A percentile compares a stretch with the other conserved stretches of the same genome.
Conservation (phyloP, 2,113 vertebrate genomes). For the Montifringilla adamsi region DNA sequence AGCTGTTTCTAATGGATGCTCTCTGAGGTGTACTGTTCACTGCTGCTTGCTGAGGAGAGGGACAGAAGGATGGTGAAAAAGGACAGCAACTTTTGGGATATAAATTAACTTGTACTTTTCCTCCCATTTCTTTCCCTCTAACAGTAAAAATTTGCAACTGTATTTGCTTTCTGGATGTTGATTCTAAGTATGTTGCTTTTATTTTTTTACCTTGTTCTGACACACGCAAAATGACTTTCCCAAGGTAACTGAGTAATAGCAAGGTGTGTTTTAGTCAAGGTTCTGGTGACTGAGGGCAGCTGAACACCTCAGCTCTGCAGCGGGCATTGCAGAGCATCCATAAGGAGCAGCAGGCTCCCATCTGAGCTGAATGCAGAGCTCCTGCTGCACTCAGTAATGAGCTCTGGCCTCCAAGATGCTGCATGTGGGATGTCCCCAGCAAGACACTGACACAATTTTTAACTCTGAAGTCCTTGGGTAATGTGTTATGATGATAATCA, state of each 20-base stretch:
- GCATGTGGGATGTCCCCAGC: background rate
- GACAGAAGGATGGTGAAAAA: background rate
- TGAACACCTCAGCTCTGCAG: background rate
- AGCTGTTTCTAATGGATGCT: background rate
- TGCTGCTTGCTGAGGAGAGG: background rate
- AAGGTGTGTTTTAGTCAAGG: background rate
- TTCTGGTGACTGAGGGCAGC: background rate
- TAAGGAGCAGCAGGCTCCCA: background rate
- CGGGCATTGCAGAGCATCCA: background rate
- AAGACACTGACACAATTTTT: background rate
- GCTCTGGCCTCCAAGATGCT: background rate
- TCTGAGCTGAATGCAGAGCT: background rate
- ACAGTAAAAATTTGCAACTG: background rate
- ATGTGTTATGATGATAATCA: background rate
- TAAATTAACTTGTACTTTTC: background rate
- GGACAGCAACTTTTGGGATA: background rate
- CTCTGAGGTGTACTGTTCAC: background rate
- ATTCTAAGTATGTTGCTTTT: background rate
- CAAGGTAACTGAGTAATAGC: background rate
- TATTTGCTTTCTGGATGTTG: background rate
- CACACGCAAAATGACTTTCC: rapidly evolving
- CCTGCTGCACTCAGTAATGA: background rate
- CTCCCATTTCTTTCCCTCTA: background rate
- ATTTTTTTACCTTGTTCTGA: background rate
- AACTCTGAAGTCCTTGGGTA: background rate